Evolutionary conservation across 2,888 invertebrate species (phyloP), one percentile per base, ranked within the genome.

Genomic region (Papilio gigon): DNA sequence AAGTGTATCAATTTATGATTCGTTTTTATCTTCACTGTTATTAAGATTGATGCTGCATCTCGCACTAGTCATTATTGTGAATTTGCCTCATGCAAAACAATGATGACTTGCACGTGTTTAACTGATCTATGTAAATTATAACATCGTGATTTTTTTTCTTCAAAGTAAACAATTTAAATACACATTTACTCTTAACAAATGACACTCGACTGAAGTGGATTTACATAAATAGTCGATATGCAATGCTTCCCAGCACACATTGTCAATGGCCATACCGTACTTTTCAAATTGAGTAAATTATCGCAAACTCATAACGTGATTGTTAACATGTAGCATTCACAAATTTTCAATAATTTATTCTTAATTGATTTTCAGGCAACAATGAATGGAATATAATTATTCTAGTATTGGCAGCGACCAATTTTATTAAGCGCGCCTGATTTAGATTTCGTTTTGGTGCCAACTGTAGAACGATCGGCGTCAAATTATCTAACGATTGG

Each of bases 361-460:
- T 47, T 33, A 44, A 44, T 62, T 30, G 27, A 44, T 62, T 20
- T 33, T 20, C 11, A 17, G 12, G 47, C 62, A 61, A 40, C 60
- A 37, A 61, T 65, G 69, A 70, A 70, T 65, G 61, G 61, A 44
- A 22, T 62, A 65, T 62, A 62, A 65, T 65, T 62, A 65, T 37
- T 66, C 14, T 37, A 37, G 25, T n/a, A 70, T 65, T 65, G 69
- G 69, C 69, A 65, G 14, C 27, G 61, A 9, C 22, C 37, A 68
- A 25, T 53, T 40, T 65, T 60, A 53, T 59, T 40, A 65, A 62
- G 82, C 83, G 81, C 75, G 81, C 84, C 77, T 80, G 87, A 89
- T 86, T 89, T 85, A 90, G 89, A 85, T 81, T 85, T 77, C 81
- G 86, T 75, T 81, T 79, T 76, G 78, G 79, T 90, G 91, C 92